Base-by-base conservation (phyloP, 1,140 invertebrate genomes). In the Centruroides vittatus region DNA sequence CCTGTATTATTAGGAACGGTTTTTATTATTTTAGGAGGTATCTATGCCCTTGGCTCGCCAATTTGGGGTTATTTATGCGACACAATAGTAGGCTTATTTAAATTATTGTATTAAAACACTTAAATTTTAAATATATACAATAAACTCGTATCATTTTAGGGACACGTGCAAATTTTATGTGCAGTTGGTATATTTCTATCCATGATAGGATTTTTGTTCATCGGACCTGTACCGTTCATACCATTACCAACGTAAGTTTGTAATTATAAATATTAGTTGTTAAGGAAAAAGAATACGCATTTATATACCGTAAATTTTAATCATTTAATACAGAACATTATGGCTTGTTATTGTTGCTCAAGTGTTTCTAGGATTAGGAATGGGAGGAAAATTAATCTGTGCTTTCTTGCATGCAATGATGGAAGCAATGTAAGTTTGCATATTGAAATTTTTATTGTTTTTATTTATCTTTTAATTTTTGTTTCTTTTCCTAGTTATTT, bases 1-100 rank as follows among this genome's bases (percentile, higher is more conserved):
- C 86, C 88, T 0, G 78, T 89, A 7, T 70, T 88, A 10, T 75
- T 91, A 46, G 89, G 89, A 0, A 70, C 90, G 12, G 85, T 91
- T 80, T 93, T 93, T 71, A 81, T 93, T n/a, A 85, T 93, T 52
- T 90, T 88, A 69, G 89, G 89, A 4, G 88, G 84, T 3, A 81
- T 84, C 11, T 93, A 93, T 73, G 88, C 88, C 1, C 50, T 87
- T 0, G 85, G 86, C 0, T 86, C 88, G 0, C 89, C 89, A 0
- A 73, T 76, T 11, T 92, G 85, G 83, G 89, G 89, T 35, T 85
- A 81, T 80, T 65, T 89, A 0, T 88, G 86, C 68, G 88, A 90
- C 70, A 65, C 57, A 61, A 59, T 62, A 35, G 55, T 61, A 41
- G 5, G 41, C 41, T 41, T 5, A 41, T 8, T 23, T 8, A 8